Evolutionary conservation across 2,888 invertebrate genomes (phyloP).

Genomic region (Keiferia lycopersicella): DNA sequence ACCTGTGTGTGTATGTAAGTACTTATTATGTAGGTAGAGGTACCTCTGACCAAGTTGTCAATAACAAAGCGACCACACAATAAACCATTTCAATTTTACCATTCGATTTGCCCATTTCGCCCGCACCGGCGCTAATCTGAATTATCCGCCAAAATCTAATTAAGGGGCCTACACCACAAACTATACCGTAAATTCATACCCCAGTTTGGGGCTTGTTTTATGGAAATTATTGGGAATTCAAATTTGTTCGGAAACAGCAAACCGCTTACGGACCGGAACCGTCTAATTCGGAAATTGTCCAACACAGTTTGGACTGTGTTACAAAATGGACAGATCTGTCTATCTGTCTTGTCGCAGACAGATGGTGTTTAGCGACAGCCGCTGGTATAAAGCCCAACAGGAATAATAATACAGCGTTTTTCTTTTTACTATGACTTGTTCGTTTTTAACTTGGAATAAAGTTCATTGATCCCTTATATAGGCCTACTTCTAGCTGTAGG

Average conservation of each 20-base stretch:
- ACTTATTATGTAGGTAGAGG: too few species aligned
- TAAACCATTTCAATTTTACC: neutral
- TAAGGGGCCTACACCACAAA: slow-evolving; percentile 4
- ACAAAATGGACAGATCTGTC: too few species aligned
- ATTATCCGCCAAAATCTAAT: slow-evolving; percentile 4
- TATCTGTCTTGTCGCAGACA: too few species aligned
- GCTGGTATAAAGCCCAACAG: too few species aligned
- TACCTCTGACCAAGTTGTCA: neutral
- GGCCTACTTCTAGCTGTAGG: too few species aligned
- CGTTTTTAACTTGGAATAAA: too few species aligned
- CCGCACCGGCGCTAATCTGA: neutral
- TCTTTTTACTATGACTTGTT: too few species aligned
- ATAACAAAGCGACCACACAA: neutral
- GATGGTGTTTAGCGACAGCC: too few species aligned
- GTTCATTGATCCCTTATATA: too few species aligned
- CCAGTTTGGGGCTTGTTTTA: neutral
- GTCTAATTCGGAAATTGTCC: neutral
- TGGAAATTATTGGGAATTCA: slow-evolving; percentile 2
- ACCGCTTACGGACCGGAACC: neutral
- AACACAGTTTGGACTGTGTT: too few species aligned
- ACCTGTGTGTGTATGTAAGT: neutral
- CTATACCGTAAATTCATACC: neutral
- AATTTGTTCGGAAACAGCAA: slow-evolving; percentile 3
- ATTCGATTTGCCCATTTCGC: neutral
- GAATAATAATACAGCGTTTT: too few species aligned